A percentile compares a stretch with the other conserved stretches of the same genome.
Conservation (phyloP, 2,888 invertebrate genomes). For the Drosophila putrida region DNA sequence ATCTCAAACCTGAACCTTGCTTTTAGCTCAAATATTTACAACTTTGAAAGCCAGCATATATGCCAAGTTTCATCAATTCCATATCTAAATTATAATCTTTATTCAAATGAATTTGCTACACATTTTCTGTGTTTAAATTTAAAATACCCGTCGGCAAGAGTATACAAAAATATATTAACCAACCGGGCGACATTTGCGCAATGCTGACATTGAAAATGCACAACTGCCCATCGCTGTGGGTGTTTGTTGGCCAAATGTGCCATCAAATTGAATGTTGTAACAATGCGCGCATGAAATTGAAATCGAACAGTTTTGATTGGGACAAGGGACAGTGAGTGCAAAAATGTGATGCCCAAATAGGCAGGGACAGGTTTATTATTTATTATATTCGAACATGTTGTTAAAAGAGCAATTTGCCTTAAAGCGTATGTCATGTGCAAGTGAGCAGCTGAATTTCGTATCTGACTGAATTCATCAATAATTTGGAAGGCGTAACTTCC, state of each 20-base stretch:
- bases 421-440: slow-evolving; percentile 3
- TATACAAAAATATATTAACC: slow-evolving; percentile 30
- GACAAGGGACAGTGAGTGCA: slow-evolving; percentile 43
- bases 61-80: background rate
- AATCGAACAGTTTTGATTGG: slow-evolving; percentile 24
- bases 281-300: slow-evolving; percentile 66
- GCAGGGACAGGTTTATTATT: slow-evolving; percentile 12
- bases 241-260: slow-evolving; percentile 71
- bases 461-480: slow-evolving; percentile 48
- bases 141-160: slow-evolving; percentile 1
- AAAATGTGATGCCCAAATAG: slow-evolving; percentile 24
- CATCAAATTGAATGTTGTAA: slow-evolving; percentile 69
- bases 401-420: slow-evolving; percentile 6
- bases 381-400: background rate
- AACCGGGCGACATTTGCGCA: slow-evolving; percentile 67
- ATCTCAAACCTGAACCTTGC: background rate
- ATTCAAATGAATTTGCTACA: slow-evolving; percentile 17
- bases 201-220: slow-evolving; percentile 76
- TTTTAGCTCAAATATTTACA: background rate
- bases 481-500: slow-evolving; percentile 28
- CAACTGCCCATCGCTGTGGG: slow-evolving; percentile 57
- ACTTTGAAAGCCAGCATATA: background rate
- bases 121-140: slow-evolving; percentile 16
- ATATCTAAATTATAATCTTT: background rate
- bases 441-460: slow-evolving; percentile 19